These are phyloP conservation scores for Tragulus kanchil DNA, from an alignment of 2,113 vertebrate genomes.

Conservation along the genomic window DNA sequence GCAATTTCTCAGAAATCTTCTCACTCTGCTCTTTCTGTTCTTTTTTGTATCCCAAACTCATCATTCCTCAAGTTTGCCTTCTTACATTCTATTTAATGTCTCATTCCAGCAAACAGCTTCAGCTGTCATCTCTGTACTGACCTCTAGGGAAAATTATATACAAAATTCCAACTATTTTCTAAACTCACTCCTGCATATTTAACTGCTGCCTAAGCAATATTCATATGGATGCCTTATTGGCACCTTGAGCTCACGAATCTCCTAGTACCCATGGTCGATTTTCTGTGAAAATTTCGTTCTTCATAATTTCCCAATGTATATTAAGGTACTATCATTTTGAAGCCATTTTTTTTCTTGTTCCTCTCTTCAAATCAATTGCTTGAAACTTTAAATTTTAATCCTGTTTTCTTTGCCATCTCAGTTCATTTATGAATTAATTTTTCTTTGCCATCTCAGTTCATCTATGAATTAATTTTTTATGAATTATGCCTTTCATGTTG, in stretches of 20 bases:
- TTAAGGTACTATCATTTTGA: not conserved
- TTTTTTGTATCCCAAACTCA: not conserved
- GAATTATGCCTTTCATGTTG: not conserved
- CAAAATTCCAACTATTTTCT: not conserved
- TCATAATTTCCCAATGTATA: not conserved
- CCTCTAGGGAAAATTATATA: not conserved
- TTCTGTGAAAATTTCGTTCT: not conserved
- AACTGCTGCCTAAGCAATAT: not conserved
- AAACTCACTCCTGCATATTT: not conserved
- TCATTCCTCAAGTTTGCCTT: not conserved
- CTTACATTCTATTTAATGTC: not conserved
- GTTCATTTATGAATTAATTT: not conserved
- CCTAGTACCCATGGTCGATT: not conserved
- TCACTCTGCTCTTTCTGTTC: not conserved
- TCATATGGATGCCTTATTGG: not conserved
- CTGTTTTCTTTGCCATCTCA: not conserved
- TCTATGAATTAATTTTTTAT: constrained; percentile 7
- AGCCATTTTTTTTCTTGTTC: not conserved
- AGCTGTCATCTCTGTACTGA: not conserved
- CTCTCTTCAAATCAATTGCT: not conserved
- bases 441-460: not conserved
- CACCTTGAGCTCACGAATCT: not conserved
- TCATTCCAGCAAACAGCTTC: not conserved
- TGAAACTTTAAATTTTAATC: not conserved
- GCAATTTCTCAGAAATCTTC: not conserved